A percentile compares a stretch with the other conserved stretches of the same genome.
These are phyloP conservation scores for Scatophagus argus DNA, from an alignment of 2,113 vertebrate genomes.

Conservation along the genomic window DNA sequence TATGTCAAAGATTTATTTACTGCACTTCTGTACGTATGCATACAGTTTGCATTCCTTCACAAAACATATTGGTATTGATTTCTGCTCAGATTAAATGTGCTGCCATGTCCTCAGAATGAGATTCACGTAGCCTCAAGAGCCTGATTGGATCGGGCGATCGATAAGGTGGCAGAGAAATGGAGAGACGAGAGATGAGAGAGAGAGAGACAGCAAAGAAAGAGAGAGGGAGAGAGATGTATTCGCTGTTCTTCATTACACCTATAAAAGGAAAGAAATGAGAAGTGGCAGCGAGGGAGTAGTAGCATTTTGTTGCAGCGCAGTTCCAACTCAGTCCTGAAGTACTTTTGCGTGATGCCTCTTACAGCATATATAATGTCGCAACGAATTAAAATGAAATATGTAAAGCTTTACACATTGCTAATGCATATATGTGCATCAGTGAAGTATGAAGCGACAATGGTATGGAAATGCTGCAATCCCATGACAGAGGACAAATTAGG, in stretches of 20 bases:
- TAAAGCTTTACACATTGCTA: slow-evolving; percentile 1
- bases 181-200: slow-evolving; percentile 66
- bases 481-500: slow-evolving; percentile 12
- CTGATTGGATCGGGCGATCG: slow-evolving; percentile 77
- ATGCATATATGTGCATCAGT: neutral
- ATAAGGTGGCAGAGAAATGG: slow-evolving; percentile 72
- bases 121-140: slow-evolving; percentile 76
- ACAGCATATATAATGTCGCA: neutral
- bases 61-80: slow-evolving; percentile 63
- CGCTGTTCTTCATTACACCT: slow-evolving; percentile 78
- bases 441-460: neutral
- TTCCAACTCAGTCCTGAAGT: slow-evolving; percentile 33
- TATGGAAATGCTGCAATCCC: neutral
- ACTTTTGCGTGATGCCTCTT: slow-evolving; percentile 23
- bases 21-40: neutral
- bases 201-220: slow-evolving; percentile 51
- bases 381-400: slow-evolving; percentile 8
- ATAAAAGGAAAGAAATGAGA: slow-evolving; percentile 75
- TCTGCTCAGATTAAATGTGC: slow-evolving; percentile 70
- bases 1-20: slow-evolving; percentile 6
- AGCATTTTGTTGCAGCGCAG: slow-evolving; percentile 49
- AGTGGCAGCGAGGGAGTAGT: slow-evolving; percentile 60
- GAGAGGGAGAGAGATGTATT: slow-evolving; percentile 58
- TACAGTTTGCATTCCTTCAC: slow-evolving; percentile 53
- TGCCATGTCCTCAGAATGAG: slow-evolving; percentile 77